phyloP scores from a whole-genome alignment of 2,797 vertebrate species.

The Morus bassanus region DNA sequence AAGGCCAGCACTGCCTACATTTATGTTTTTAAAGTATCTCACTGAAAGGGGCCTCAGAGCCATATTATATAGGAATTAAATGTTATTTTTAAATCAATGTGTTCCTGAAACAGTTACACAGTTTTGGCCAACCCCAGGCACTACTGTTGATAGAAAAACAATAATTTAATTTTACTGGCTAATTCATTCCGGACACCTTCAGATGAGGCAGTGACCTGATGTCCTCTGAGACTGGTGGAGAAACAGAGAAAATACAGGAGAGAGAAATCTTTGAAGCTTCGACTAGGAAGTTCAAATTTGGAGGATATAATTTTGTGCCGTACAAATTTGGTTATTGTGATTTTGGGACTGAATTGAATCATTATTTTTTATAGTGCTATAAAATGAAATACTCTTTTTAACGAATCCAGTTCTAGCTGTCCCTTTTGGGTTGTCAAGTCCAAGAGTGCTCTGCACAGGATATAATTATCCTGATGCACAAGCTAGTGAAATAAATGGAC shows the following conservation, averaged over 20 bases:
- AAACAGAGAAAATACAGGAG: background rate
- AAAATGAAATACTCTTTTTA: slow-evolving; percentile 48
- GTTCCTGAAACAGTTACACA: background rate
- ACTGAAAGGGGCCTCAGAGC: background rate
- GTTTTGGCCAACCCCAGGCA: background rate
- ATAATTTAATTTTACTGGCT: background rate
- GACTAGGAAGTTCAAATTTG: slow-evolving; percentile 14
- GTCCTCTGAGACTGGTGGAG: background rate
- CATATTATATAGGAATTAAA: background rate
- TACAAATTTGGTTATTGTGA: slow-evolving; percentile 43
- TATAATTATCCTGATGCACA: slow-evolving; percentile 51
- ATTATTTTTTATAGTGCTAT: slow-evolving; percentile 56
- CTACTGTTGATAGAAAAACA: background rate
- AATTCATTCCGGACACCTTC: background rate
- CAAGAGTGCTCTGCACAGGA: background rate
- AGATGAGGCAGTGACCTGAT: background rate
- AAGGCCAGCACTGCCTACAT: background rate
- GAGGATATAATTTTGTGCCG: background rate
- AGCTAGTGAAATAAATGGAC: slow-evolving; percentile 9
- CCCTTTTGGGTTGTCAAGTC: slow-evolving; percentile 33
- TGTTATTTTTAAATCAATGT: slow-evolving; percentile 26
- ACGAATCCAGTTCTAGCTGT: background rate
- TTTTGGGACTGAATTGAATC: slow-evolving; percentile 19
- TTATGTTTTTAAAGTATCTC: background rate
- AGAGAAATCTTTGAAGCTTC: background rate